Evolutionary conservation across 2,888 invertebrate genomes (phyloP).

Genomic region (Tachina lurida): DNA sequence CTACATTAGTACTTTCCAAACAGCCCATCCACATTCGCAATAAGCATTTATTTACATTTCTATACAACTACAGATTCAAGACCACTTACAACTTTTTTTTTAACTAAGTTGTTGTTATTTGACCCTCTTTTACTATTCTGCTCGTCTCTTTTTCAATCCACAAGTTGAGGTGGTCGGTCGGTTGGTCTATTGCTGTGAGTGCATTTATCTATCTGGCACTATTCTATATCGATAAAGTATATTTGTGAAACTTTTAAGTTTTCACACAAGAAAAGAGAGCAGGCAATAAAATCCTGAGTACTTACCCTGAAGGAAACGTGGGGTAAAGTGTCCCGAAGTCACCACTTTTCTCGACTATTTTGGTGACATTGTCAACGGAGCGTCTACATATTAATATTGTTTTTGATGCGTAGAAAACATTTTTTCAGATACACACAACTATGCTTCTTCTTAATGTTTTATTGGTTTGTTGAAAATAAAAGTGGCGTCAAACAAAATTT

Average conservation of each 20-base stretch:
- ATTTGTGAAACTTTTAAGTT: slow-evolving; percentile 65
- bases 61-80: slow-evolving; percentile 44
- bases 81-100: slow-evolving; percentile 64
- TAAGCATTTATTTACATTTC: slow-evolving; percentile 33
- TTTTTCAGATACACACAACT: no score
- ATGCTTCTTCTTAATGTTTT: no score
- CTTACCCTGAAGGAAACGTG: no score
- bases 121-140: slow-evolving; percentile 59
- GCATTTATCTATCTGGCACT: slow-evolving; percentile 8
- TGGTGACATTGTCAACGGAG: no score
- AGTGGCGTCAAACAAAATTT: no score
- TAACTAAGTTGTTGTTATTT: slow-evolving; percentile 66
- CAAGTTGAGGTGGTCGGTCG: background rate
- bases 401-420: no score
- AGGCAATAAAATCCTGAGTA: slow-evolving; percentile 68
- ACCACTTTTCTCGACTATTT: no score
- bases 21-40: background rate
- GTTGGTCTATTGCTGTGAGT: slow-evolving; percentile 14
- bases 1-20: background rate
- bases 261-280: slow-evolving; percentile 57
- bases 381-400: no score
- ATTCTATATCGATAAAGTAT: slow-evolving; percentile 52
- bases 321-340: no score
- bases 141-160: slow-evolving; percentile 10
- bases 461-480: no score